Conservation (phyloP, 2,113 vertebrate species). For the Pollimyrus isidori region DNA sequence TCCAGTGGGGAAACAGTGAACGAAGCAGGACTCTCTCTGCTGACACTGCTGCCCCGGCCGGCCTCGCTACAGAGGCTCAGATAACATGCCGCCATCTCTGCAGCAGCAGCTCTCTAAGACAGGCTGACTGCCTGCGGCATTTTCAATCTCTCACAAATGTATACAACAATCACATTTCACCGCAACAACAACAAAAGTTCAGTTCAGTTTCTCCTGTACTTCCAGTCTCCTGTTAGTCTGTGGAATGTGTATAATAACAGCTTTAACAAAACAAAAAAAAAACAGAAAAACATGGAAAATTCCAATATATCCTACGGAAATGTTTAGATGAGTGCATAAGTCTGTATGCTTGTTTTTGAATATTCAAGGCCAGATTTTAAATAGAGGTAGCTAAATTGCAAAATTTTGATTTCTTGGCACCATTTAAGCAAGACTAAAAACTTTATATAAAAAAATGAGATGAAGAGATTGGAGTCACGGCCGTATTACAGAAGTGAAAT, state of each 20-base stretch:
- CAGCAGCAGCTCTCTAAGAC: neutral
- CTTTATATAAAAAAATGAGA: neutral
- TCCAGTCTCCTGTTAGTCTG: neutral
- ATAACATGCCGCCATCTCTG: neutral
- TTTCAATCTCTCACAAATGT: neutral
- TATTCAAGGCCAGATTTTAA: neutral
- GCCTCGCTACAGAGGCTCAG: neutral
- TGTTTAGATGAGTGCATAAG: neutral
- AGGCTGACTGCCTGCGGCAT: neutral
- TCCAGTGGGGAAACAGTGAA: neutral
- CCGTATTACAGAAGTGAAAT: neutral
- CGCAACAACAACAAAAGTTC: neutral
- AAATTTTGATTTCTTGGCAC: neutral
- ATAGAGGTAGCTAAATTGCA: neutral
- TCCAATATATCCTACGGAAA: neutral
- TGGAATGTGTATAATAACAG: neutral
- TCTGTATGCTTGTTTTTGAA: neutral
- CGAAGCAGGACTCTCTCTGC: neutral
- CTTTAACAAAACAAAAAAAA: neutral
- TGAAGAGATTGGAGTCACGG: neutral
- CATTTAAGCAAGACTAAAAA: neutral
- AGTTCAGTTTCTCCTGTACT: neutral
- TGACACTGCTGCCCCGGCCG: neutral
- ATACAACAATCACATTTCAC: neutral
- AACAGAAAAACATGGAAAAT: neutral